Evolutionary conservation across 1,140 invertebrate genomes (phyloP).

Genomic region (Magallana ariakensis): DNA sequence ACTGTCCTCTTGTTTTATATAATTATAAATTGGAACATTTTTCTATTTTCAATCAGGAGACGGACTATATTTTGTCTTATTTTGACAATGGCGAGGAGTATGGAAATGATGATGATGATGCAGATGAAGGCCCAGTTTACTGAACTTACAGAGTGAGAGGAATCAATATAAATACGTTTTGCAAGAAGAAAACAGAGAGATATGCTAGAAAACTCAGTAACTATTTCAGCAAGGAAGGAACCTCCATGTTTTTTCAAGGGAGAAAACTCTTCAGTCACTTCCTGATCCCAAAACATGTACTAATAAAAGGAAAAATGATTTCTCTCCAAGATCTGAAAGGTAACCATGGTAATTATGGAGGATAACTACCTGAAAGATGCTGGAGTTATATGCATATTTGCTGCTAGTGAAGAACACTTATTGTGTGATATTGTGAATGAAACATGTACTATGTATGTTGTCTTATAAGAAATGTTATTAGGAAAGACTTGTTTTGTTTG

Average conservation of each 20-base stretch:
- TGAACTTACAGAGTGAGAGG: conserved; percentile 47
- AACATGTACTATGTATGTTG: not conserved
- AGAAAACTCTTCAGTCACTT: not conserved
- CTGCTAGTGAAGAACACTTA: too few species aligned
- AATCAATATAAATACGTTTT: too few species aligned
- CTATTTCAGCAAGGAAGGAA: not conserved
- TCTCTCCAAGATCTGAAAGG: too few species aligned
- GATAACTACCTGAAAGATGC: too few species aligned
- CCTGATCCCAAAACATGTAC: too few species aligned
- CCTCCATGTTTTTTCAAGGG: not conserved
- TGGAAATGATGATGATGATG: conserved; percentile 77
- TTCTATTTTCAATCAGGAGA: conserved; percentile 70
- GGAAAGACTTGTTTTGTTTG: too few species aligned
- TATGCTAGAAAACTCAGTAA: too few species aligned
- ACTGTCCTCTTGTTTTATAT: not conserved
- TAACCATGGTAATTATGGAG: too few species aligned
- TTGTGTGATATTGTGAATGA: not conserved
- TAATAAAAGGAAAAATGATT: too few species aligned
- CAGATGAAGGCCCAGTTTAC: conserved; percentile 76
- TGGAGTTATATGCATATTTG: too few species aligned
- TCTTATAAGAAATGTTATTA: not conserved
- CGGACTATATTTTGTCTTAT: conserved; percentile 78
- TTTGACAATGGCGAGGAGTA: conserved; percentile 80
- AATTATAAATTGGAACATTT: not conserved
- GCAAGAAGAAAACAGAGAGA: too few species aligned